Base-by-base conservation (phyloP, 1,140 invertebrate species). In the Penaeus indicus region DNA sequence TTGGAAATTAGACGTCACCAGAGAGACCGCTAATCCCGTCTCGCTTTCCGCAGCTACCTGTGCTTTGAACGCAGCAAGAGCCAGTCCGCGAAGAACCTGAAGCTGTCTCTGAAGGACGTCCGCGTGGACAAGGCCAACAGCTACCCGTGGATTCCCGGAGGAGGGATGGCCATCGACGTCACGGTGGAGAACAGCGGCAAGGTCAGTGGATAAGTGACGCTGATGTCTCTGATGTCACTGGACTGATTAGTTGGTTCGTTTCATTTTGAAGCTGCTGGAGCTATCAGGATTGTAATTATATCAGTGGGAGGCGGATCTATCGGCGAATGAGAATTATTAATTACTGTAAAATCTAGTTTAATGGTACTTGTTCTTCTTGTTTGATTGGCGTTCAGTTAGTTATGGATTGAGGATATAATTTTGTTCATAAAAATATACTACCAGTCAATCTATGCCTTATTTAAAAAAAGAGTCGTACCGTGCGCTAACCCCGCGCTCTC, bases 61-160 rank as follows among this genome's bases (percentile, higher is more conserved):
- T 94, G 93, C 90, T 94, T 93, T 92, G 93, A 93, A 90, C 92
- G 93, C 87, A 93, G 92, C 67, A 93, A 93, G 90, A 92, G 91
- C 47, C 92, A 92, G 38, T 92, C 92, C 21, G 91, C 91, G 27
- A 93, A 93, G 89, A 94, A 94, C 90, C 91, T 94, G 83, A 93
- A 93, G 16, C 92, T 94, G 83, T 92, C 93, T n/a, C 90, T 94
- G 61, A 91, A 92, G 27, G 92, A 93, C 84, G 89, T 90, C 78
- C 87, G 89, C 72, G 69, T 94, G 18, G 92, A 93, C 89, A 93
- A 93, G 92, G 93, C 93, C 19, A 93, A 93, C 90, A 93, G 93
- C 38, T 93, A 92, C 91, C 90, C 92, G 3, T 93, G 93, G 92
- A 92, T 93, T 82, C 93, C 93, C 67, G 93, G 93, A 19, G 92